phyloP scores from a whole-genome alignment of 2,797 vertebrate genomes.

The Gallinago solitaria region DNA sequence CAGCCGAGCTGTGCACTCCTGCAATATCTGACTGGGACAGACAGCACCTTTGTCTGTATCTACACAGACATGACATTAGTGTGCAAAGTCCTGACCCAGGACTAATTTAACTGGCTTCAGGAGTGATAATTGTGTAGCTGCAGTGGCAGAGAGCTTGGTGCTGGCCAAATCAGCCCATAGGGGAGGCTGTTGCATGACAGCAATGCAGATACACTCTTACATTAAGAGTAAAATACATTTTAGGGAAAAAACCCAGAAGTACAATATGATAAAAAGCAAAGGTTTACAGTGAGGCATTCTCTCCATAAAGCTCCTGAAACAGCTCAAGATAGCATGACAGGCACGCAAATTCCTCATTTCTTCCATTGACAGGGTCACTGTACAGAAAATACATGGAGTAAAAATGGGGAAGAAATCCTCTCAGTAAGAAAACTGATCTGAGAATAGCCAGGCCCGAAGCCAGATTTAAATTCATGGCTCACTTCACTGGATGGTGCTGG shows the following conservation, averaged over 20 bases:
- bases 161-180: not conserved
- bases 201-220: not conserved
- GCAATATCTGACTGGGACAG: not conserved
- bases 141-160: not conserved
- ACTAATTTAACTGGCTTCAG: not conserved
- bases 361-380: not conserved
- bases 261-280: not conserved
- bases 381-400: not conserved
- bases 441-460: not conserved
- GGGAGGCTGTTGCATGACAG: not conserved
- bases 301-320: not conserved
- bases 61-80: not conserved
- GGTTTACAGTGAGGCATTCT: not conserved
- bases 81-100: not conserved
- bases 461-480: not conserved
- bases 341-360: not conserved
- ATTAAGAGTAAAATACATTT: not conserved
- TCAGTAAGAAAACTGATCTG: not conserved
- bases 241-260: not conserved
- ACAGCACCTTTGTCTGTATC: not conserved
- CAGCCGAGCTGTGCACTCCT: not conserved
- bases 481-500: not conserved
- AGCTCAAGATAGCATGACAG: not conserved
- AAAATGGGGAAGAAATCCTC: not conserved
- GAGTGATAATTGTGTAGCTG: not conserved